A percentile compares a stretch with the other conserved stretches of the same genome.
Conservation (phyloP, 2,113 vertebrate genomes). For the Sclerurus mexicanus region DNA sequence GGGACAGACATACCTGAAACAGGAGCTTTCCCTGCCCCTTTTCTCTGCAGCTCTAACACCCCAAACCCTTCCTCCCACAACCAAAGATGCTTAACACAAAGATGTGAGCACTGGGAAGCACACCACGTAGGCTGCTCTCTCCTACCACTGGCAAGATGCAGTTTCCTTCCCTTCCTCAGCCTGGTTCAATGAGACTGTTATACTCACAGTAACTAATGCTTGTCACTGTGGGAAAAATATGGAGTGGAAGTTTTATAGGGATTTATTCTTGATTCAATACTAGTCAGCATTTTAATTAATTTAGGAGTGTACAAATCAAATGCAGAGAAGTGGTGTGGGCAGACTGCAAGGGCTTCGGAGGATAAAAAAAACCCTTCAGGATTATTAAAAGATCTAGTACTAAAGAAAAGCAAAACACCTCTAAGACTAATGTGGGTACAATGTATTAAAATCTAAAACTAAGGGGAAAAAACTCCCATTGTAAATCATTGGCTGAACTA, state of each 20-base stretch:
- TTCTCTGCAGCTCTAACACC: neutral
- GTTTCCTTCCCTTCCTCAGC: neutral
- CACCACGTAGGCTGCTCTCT: accelerated
- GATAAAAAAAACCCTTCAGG: neutral
- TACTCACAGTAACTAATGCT: neutral
- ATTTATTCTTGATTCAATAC: neutral
- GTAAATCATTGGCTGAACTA: neutral
- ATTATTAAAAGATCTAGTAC: neutral
- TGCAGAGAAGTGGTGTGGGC: neutral
- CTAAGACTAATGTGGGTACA: neutral
- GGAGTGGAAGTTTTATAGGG: neutral
- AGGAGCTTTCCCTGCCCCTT: neutral
- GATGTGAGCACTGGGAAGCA: neutral
- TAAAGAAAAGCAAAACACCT: neutral
- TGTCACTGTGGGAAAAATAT: neutral
- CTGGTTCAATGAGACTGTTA: neutral
- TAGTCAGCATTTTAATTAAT: neutral
- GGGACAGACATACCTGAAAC: neutral
- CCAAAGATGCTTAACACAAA: neutral
- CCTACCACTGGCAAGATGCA: neutral
- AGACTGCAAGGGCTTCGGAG: neutral
- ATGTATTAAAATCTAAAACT: neutral
- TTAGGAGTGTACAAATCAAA: neutral
- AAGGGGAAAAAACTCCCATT: accelerated
- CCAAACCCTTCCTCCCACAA: neutral